phyloP scores from a whole-genome alignment of 2,888 invertebrate species.

The Eupelmus urozonus region DNA sequence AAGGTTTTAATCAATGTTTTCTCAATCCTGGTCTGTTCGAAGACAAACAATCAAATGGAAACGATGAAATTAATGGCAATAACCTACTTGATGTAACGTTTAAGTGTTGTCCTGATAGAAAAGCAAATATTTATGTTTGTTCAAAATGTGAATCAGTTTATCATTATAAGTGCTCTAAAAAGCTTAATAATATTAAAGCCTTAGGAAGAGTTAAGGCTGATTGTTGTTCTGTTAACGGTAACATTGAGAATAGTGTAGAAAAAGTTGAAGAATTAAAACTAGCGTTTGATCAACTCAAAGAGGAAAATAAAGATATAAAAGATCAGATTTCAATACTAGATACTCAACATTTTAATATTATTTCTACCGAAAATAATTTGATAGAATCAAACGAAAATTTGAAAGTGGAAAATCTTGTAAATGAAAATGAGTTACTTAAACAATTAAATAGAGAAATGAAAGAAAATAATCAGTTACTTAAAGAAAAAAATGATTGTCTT shows the following conservation, averaged over 20 bases:
- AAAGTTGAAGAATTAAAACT: constrained; percentile 46
- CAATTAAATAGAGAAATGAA: constrained; percentile 41
- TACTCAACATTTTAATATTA: constrained; percentile 32
- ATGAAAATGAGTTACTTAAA: constrained; percentile 50
- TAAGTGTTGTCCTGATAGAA: constrained; percentile 59
- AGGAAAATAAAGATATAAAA: constrained; percentile 49
- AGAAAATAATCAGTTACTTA: constrained; percentile 48
- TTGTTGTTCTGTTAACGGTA: constrained; percentile 43
- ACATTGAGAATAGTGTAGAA: constrained; percentile 35
- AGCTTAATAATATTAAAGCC: constrained; percentile 26
- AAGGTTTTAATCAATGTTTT: constrained; percentile 72
- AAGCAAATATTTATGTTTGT: constrained; percentile 56
- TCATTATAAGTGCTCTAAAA: constrained; percentile 54
- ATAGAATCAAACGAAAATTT: constrained; percentile 47
- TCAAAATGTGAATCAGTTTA: constrained; percentile 54
- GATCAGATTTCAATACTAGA: constrained; percentile 31
- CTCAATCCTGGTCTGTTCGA: constrained; percentile 73
- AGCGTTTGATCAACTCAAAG: constrained; percentile 30
- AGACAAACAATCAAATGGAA: constrained; percentile 50
- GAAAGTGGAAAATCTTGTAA: constrained; percentile 46
- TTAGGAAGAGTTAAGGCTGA: constrained; percentile 34
- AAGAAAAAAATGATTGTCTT: constrained; percentile 52
- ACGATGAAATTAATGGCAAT: neutral
- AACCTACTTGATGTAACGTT: constrained; percentile 40
- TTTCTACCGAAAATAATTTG: constrained; percentile 31